phyloP scores from a whole-genome alignment of 2,113 vertebrate genomes.

The Microtus oregoni region DNA sequence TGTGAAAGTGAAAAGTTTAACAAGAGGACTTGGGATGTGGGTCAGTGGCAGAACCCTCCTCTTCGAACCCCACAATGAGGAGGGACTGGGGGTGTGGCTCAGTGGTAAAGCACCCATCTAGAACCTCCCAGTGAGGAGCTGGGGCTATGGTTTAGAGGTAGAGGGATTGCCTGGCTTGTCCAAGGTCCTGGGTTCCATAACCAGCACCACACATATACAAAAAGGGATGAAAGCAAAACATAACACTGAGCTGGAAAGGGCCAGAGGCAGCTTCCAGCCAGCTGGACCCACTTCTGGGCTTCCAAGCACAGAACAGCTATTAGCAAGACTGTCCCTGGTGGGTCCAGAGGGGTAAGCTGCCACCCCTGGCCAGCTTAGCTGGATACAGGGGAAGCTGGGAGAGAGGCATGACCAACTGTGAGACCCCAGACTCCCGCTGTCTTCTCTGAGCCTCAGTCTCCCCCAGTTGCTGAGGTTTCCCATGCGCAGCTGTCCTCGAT shows the following conservation, averaged over 20 bases:
- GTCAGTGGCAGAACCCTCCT: background rate
- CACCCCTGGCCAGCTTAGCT: background rate
- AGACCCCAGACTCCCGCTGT: background rate
- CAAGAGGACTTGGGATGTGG: too few species aligned
- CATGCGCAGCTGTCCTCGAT: slow-evolving; percentile 88
- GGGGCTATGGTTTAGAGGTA: background rate
- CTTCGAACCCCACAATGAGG: background rate
- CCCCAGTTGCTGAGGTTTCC: slow-evolving; percentile 89
- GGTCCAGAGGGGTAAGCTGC: background rate
- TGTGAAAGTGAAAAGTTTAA: background rate
- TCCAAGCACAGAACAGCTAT: too few species aligned
- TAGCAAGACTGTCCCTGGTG: accelerated
- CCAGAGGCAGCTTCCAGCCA: accelerated
- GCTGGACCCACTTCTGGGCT: accelerated
- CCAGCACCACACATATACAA: background rate
- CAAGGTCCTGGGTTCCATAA: background rate
- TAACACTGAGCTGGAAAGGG: background rate
- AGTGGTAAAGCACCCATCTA: background rate
- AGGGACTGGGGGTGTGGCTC: background rate
- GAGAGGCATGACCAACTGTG: accelerated
- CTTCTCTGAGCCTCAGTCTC: slow-evolving; percentile 69
- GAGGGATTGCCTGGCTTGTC: background rate
- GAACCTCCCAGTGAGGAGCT: background rate
- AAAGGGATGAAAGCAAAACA: background rate
- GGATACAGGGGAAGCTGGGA: background rate